Conservation (phyloP, 2,113 vertebrate species). For the Vulpes lagopus region DNA sequence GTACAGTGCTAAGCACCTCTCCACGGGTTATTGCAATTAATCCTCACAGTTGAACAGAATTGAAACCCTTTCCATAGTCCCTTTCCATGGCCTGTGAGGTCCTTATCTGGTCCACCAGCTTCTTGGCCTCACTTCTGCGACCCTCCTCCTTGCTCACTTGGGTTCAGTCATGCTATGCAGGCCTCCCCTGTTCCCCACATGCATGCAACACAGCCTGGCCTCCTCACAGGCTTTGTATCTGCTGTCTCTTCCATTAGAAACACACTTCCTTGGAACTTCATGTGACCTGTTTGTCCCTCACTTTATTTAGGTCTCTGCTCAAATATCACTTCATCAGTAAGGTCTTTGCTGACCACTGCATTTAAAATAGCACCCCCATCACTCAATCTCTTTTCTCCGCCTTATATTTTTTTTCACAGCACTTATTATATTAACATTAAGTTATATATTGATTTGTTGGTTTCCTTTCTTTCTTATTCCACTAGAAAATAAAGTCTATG, state of each 20-base stretch:
- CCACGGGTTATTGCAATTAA: not conserved
- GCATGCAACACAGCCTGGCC: not conserved
- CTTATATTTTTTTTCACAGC: not conserved
- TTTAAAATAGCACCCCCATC: not conserved
- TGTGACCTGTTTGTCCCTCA: not conserved
- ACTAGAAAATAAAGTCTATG: not conserved
- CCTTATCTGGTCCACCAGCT: not conserved
- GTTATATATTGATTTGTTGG: not conserved
- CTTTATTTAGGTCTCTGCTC: not conserved
- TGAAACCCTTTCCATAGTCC: not conserved
- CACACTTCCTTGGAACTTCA: not conserved
- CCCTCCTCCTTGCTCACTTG: no score
- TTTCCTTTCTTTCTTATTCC: not conserved
- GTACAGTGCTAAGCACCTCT: not conserved
- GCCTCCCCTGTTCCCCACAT: not conserved
- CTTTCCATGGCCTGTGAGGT: not conserved
- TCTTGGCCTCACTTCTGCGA: not conserved
- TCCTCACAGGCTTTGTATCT: not conserved
- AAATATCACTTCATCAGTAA: not conserved
- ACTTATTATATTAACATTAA: not conserved
- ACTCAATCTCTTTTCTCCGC: not conserved
- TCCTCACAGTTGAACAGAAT: not conserved
- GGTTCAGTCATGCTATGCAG: fast-evolving
- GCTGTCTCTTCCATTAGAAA: not conserved
- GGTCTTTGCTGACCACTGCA: not conserved